Conservation (phyloP, 2,113 vertebrate species). For the Osmerus mordax region DNA sequence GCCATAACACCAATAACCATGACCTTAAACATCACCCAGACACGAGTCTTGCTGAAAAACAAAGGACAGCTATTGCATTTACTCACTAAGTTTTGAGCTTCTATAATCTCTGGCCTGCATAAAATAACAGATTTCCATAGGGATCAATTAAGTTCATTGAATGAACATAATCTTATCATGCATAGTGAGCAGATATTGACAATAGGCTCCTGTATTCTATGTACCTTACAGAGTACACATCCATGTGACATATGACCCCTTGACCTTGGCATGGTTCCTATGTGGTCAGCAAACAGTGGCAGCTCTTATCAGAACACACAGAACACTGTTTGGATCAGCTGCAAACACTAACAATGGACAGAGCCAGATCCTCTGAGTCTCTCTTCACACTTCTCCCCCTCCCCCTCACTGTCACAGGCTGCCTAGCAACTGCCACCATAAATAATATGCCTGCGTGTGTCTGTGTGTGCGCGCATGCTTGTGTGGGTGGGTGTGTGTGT, state of each 20-base stretch:
- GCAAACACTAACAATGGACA: slow-evolving; percentile 45
- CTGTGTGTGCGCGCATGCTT: slow-evolving; percentile 11
- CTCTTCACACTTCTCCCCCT: slow-evolving; percentile 31
- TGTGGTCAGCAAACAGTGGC: neutral
- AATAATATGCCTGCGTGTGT: slow-evolving; percentile 47
- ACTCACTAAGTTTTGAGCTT: neutral
- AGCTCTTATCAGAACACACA: neutral
- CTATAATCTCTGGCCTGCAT: neutral
- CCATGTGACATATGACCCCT: neutral
- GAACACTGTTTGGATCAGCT: slow-evolving; percentile 25
- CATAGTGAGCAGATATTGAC: neutral
- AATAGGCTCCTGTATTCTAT: neutral
- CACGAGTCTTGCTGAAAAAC: neutral
- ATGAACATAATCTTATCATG: neutral
- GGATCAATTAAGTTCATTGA: no score
- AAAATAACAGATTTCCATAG: neutral
- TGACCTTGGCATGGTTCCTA: neutral
- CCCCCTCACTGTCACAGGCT: slow-evolving; percentile 45
- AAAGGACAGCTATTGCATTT: neutral
- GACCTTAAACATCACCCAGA: neutral
- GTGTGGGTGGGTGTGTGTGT: slow-evolving; percentile 14
- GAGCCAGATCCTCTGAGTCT: slow-evolving; percentile 38
- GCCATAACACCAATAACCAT: neutral
- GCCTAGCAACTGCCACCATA: slow-evolving; percentile 66
- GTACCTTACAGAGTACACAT: neutral